Conservation (phyloP, 2,888 invertebrate genomes). For the Dolichomitus sp. region DNA sequence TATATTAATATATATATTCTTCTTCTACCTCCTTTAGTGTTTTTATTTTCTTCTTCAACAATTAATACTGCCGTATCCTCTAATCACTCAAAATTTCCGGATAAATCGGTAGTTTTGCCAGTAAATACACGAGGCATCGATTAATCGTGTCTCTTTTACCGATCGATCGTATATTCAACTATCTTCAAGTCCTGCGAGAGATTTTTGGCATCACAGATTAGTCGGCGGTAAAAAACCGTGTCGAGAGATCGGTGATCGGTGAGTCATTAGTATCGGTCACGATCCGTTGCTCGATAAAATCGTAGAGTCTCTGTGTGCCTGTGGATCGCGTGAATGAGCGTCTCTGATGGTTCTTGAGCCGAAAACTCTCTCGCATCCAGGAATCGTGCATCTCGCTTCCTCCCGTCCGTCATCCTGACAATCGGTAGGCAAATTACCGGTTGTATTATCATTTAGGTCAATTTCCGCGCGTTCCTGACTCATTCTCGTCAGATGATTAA, state of each 20-base stretch:
- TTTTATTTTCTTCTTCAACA: slow-evolving; percentile 9
- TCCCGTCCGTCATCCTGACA: slow-evolving; percentile 83
- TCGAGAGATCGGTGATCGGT: slow-evolving; percentile 74
- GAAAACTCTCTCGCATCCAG: slow-evolving; percentile 93
- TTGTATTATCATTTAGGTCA: slow-evolving; percentile 66
- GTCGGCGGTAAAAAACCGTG: slow-evolving; percentile 75
- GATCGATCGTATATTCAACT: background rate
- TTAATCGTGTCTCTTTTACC: background rate
- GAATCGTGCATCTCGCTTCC: slow-evolving; percentile 92
- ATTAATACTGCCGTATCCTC: slow-evolving; percentile 63
- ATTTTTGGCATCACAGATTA: slow-evolving; percentile 67
- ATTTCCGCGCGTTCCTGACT: slow-evolving; percentile 74
- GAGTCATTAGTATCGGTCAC: slow-evolving; percentile 81
- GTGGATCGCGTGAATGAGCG: slow-evolving; percentile 88
- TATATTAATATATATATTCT: slow-evolving; percentile 21
- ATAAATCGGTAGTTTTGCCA: background rate
- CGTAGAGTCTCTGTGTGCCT: slow-evolving; percentile 82
- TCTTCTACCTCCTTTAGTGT: slow-evolving; percentile 1
- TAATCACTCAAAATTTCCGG: background rate
- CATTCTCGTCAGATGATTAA: slow-evolving; percentile 79
- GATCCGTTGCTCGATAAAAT: slow-evolving; percentile 80
- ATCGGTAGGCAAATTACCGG: slow-evolving; percentile 73
- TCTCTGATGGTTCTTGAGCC: slow-evolving; percentile 93
- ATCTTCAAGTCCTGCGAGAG: slow-evolving; percentile 29
- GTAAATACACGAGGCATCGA: background rate